phyloP scores from a whole-genome alignment of 2,888 invertebrate species.

The Ophion ventricosus region DNA sequence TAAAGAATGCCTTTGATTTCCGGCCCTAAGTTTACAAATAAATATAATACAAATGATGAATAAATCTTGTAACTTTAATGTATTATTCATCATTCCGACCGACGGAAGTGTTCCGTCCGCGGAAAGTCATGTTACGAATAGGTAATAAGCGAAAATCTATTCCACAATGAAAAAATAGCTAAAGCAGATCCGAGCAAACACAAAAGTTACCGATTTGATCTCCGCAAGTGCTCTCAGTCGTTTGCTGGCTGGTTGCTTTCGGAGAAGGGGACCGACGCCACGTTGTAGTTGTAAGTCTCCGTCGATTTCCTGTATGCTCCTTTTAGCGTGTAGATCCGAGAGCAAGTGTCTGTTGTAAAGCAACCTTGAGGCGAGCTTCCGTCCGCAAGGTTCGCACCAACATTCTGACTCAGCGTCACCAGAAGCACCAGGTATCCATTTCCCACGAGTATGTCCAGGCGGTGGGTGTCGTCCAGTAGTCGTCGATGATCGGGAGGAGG shows the following conservation, averaged over 20 bases:
- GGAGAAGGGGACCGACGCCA: conserved; percentile 61
- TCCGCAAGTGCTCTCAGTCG: conserved; percentile 64
- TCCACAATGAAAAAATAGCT: conserved; percentile 34
- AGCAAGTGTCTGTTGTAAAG: conserved; percentile 91
- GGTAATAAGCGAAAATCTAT: conserved; percentile 30
- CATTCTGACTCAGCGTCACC: conserved; percentile 86
- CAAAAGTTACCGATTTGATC: conserved; percentile 61
- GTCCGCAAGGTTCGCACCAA: conserved; percentile 93
- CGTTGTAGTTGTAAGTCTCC: conserved; percentile 74
- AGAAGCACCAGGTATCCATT: conserved; percentile 90
- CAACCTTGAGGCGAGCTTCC: conserved; percentile 89
- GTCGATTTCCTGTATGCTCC: conserved; percentile 86
- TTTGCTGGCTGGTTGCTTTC: conserved; percentile 57
- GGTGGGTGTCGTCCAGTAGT: conserved; percentile 85
- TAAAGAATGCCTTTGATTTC: too few species aligned
- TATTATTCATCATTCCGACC: neutral
- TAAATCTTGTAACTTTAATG: too few species aligned
- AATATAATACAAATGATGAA: neutral
- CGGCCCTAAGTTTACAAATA: too few species aligned
- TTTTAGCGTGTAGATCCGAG: conserved; percentile 87
- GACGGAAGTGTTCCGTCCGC: neutral
- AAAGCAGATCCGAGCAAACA: conserved; percentile 52
- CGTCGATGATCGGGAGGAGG: conserved; percentile 44
- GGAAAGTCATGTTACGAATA: neutral
- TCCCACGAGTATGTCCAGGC: conserved; percentile 90